phyloP scores from a whole-genome alignment of 2,113 vertebrate genomes.

The Leucopsar rothschildi region DNA sequence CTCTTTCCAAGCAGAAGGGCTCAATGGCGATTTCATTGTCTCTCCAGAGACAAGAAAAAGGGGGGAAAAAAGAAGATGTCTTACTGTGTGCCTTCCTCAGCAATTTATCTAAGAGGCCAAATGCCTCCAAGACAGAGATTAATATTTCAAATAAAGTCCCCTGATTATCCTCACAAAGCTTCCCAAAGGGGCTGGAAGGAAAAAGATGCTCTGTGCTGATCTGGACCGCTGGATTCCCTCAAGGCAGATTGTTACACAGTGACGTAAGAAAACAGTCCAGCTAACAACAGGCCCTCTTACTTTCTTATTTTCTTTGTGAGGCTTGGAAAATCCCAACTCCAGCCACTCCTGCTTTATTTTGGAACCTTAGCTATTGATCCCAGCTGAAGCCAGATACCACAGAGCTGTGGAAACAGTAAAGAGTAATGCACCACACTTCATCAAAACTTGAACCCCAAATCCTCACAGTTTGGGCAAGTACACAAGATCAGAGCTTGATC shows the following conservation, averaged over 20 bases:
- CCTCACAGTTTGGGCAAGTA: neutral
- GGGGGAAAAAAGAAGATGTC: accelerated
- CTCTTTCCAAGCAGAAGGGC: neutral
- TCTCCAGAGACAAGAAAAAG: neutral
- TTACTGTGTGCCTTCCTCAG: neutral
- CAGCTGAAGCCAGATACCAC: constrained; percentile 1
- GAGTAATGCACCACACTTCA: neutral
- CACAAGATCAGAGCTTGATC: neutral
- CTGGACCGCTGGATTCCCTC: neutral
- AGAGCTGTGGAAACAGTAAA: neutral
- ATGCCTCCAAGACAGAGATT: neutral
- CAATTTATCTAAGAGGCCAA: neutral
- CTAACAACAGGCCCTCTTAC: constrained; percentile 3
- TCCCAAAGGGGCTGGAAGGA: neutral
- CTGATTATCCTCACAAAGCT: neutral
- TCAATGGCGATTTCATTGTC: neutral
- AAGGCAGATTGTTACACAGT: neutral
- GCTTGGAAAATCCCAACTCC: neutral
- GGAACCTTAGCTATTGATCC: constrained; percentile 21
- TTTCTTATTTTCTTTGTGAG: constrained; percentile 16
- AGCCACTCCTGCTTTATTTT: constrained; percentile 45
- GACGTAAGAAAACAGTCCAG: neutral
- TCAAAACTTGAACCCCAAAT: neutral
- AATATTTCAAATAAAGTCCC: neutral
- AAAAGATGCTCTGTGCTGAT: neutral